Base-by-base conservation (phyloP, 2,888 invertebrate genomes). In the Nematopogon swammerdamellus region DNA sequence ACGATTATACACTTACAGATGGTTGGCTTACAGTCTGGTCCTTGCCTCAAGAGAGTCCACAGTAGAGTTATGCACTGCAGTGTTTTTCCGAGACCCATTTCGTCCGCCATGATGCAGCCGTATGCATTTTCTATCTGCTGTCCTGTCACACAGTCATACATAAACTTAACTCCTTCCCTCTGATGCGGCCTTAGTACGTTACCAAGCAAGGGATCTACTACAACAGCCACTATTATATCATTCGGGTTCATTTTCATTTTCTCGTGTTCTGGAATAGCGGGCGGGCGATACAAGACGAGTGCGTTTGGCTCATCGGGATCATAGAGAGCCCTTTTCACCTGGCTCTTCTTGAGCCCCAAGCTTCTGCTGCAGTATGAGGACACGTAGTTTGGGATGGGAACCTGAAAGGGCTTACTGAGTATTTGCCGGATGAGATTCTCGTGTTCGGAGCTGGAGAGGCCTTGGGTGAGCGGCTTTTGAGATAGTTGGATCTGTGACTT, bases 101-200 rank as follows among this genome's bases (percentile, higher is more conserved):
- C 99, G 73, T 99, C 99, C 2, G 99, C 99, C 98, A 99, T 99
- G 46, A 99, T 99, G 61, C 98, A 99, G 1, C 99, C 99, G 68
- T 84, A 89, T 20, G 90, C 90, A 53, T 85, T 83, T 51, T 91
- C 89, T 57, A 96, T 95, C 60, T 94, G 90, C 42, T 84, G 80
- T 1, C 98, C 99, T 8, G 93, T 95, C 2, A 98, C 97, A 76
- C 98, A 99, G 66, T 99, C 97, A 64, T 96, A 99, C 97, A 99
- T 97, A 67, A 99, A 99, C 65, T 93, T 93, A 0, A 99, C 98
- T 30, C 99, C 99, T 65, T 99, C 98, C 56, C 98, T 85, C 69
- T 99, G 99, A 86, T 99, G 99, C 0, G 99, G 98, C 46, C 99
- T 81, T 2, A 99, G 75, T 51, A 98, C 85, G 63, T 92, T 91